Evolutionary conservation across 2,797 vertebrate species (phyloP).

Genomic region (Myotis pilosus): DNA sequence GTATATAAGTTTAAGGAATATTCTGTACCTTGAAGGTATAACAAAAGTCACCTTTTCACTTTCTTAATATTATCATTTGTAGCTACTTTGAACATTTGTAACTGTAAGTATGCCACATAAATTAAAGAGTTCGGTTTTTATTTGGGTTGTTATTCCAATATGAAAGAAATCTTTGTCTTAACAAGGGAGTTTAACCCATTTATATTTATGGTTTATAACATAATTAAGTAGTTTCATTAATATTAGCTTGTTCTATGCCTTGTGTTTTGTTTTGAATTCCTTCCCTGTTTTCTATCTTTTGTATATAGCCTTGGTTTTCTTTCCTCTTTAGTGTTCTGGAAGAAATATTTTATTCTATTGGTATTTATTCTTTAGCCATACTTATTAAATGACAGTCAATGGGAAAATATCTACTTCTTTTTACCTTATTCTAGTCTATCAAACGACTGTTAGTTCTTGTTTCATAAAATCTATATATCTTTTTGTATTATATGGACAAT

Average conservation of each 20-base stretch:
- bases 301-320: background rate
- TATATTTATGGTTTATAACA: background rate
- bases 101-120: background rate
- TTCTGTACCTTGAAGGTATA: background rate
- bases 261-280: background rate
- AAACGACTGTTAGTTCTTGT: background rate
- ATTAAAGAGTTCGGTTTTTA: background rate
- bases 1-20: background rate
- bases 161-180: background rate
- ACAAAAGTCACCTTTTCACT: background rate
- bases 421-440: background rate
- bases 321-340: background rate
- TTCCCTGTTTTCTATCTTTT: constrained; percentile 6
- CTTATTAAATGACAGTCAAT: background rate
- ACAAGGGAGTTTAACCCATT: background rate
- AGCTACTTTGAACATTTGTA: background rate
- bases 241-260: background rate
- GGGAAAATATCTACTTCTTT: background rate
- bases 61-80: background rate
- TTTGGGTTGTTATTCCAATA: background rate
- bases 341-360: background rate
- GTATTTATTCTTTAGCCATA: background rate
- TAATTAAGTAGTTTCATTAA: background rate
- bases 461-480: background rate
- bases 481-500: background rate